A percentile compares a stretch with the other conserved stretches of the same genome.
phyloP scores from a whole-genome alignment of 1,140 invertebrate genomes.

The Anagrus nilaparvatae region DNA sequence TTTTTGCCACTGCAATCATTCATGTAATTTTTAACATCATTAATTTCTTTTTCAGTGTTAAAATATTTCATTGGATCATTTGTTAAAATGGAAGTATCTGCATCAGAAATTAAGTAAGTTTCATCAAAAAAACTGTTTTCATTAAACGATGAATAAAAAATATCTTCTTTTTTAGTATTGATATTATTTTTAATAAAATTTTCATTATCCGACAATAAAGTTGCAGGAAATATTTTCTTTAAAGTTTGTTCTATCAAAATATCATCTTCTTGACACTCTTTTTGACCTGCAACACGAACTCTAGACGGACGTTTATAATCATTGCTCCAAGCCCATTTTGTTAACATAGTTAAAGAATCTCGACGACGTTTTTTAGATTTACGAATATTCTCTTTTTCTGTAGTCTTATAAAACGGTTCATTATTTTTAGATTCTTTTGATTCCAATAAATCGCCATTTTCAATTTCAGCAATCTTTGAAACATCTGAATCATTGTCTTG shows the following conservation, averaged over 20 bases:
- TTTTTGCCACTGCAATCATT: slow-evolving; percentile 40
- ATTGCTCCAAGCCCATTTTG: slow-evolving; percentile 60
- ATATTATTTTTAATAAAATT: slow-evolving; percentile 3
- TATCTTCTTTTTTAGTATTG: no score
- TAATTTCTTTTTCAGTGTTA: slow-evolving; percentile 50
- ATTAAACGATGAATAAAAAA: slow-evolving; percentile 2
- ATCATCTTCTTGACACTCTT: slow-evolving; percentile 51
- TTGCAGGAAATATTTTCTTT: slow-evolving; percentile 46
- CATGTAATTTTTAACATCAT: slow-evolving; percentile 55
- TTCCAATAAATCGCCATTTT: no score
- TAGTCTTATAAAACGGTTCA: slow-evolving; percentile 31
- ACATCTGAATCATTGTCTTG: slow-evolving; percentile 22
- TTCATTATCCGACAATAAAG: slow-evolving; percentile 41
- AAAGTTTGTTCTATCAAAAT: slow-evolving; percentile 55
- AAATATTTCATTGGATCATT: slow-evolving; percentile 46
- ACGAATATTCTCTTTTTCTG: slow-evolving; percentile 40
- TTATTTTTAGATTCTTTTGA: slow-evolving; percentile 18
- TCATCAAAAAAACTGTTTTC: no score
- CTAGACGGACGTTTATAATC: slow-evolving; percentile 55
- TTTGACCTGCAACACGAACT: slow-evolving; percentile 45
- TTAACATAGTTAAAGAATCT: slow-evolving; percentile 55
- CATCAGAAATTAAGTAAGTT: neutral
- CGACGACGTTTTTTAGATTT: slow-evolving; percentile 51
- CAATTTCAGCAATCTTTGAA: slow-evolving; percentile 21
- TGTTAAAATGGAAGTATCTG: neutral